Evolutionary conservation across 2,888 invertebrate species (phyloP).

Genomic region (Drosophila conformis): DNA sequence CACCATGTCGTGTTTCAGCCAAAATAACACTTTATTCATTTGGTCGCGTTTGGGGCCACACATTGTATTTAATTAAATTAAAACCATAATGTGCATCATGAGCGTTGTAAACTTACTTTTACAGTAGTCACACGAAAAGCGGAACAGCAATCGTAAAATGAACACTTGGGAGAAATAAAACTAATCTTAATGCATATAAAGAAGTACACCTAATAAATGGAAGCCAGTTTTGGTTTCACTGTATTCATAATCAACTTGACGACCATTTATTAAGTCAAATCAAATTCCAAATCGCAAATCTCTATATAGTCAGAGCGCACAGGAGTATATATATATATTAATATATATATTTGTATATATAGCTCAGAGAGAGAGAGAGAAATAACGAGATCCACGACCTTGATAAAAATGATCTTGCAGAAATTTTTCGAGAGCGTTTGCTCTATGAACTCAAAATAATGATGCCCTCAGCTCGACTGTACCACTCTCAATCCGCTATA

Average conservation of each 20-base stretch:
- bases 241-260: constrained; percentile 11
- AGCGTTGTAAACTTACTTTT: constrained; percentile 17
- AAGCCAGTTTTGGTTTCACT: not conserved
- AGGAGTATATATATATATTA: constrained; percentile 21
- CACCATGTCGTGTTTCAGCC: constrained; percentile 63
- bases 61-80: constrained; percentile 62
- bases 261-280: constrained; percentile 25
- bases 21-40: constrained; percentile 60
- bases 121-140: not conserved
- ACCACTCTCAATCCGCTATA: constrained; percentile 29
- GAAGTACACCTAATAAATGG: not conserved
- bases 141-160: not conserved
- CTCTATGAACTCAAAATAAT: constrained; percentile 32
- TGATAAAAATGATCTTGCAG: constrained; percentile 66
- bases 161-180: too few relatives aligned
- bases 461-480: constrained; percentile 18
- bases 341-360: constrained; percentile 22
- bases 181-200: not conserved
- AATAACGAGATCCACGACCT: constrained; percentile 57
- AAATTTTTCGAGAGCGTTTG: constrained; percentile 16
- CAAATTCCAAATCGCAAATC: constrained; percentile 32
- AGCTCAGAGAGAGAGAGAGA: not conserved
- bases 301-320: constrained; percentile 10
- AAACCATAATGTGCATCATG: constrained; percentile 52
- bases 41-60: constrained; percentile 23